phyloP scores from a whole-genome alignment of 2,797 vertebrate genomes.

The Limosa lapponica region DNA sequence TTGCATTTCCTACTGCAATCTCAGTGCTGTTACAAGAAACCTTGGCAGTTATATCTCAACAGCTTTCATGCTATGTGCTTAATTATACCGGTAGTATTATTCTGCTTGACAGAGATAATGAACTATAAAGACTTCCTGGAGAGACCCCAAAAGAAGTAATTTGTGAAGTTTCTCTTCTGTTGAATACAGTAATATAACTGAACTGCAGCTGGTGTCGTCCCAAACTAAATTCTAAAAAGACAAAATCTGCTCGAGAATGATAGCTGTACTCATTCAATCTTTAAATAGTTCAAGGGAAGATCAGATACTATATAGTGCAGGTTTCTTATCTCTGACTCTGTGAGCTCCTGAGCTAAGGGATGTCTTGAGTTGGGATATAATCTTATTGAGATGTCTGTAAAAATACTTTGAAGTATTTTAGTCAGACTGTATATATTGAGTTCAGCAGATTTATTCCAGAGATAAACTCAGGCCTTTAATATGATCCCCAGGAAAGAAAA shows the following conservation, averaged over 20 bases:
- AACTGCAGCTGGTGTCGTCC: neutral
- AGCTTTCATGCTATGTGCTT: neutral
- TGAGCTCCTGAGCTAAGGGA: constrained; percentile 14
- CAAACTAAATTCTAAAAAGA: neutral
- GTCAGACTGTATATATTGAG: neutral
- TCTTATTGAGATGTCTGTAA: constrained; percentile 30
- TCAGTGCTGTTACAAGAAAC: neutral
- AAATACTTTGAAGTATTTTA: constrained; percentile 59
- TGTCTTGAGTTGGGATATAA: constrained; percentile 21
- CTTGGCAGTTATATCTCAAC: neutral
- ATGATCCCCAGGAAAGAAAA: neutral
- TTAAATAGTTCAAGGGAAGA: constrained; percentile 36
- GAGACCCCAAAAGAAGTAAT: neutral
- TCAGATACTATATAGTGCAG: neutral
- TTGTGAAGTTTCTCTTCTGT: neutral
- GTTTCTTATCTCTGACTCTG: constrained; percentile 37
- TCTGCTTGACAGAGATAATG: neutral
- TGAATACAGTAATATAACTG: neutral
- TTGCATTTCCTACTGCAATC: neutral
- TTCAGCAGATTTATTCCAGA: constrained; percentile 16
- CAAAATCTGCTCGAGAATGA: neutral
- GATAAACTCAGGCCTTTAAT: constrained; percentile 17
- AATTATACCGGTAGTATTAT: neutral
- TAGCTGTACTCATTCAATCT: neutral
- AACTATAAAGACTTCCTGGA: neutral